Conservation (phyloP, 2,113 vertebrate species). For the Corythaixoides concolor region DNA sequence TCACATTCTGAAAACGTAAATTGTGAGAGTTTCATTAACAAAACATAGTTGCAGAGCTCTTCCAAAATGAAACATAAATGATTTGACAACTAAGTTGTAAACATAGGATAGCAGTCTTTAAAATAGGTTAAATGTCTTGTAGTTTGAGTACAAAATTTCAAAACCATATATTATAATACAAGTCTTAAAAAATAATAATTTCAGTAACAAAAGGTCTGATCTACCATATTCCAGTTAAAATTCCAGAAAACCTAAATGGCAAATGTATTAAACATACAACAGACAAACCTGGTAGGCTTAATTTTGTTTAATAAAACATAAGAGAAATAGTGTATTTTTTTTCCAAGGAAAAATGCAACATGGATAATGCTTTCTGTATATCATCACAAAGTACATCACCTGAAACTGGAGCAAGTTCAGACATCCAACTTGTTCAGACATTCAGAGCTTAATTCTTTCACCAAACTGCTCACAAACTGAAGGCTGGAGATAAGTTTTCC, state of each 20-base stretch:
- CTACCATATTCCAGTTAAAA: background rate
- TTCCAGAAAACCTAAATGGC: background rate
- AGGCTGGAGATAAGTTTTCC: background rate
- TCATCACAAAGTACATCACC: too few species aligned
- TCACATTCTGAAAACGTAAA: background rate
- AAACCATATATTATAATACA: background rate
- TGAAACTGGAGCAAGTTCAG: background rate
- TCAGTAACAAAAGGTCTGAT: background rate
- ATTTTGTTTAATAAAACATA: background rate
- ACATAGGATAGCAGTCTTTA: background rate
- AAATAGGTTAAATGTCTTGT: background rate
- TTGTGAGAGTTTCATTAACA: background rate
- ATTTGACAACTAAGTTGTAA: background rate
- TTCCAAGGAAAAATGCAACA: background rate
- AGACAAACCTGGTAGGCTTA: background rate
- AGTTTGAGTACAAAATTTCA: background rate
- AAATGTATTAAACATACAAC: background rate
- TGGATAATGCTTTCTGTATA: background rate
- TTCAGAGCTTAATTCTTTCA: background rate
- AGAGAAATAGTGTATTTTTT: background rate
- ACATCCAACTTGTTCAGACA: background rate
- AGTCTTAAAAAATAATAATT: background rate
- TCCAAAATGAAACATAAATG: background rate
- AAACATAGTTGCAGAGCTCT: background rate
- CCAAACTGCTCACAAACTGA: background rate